phyloP scores from a whole-genome alignment of 2,888 invertebrate species.

The Bombylius major region DNA sequence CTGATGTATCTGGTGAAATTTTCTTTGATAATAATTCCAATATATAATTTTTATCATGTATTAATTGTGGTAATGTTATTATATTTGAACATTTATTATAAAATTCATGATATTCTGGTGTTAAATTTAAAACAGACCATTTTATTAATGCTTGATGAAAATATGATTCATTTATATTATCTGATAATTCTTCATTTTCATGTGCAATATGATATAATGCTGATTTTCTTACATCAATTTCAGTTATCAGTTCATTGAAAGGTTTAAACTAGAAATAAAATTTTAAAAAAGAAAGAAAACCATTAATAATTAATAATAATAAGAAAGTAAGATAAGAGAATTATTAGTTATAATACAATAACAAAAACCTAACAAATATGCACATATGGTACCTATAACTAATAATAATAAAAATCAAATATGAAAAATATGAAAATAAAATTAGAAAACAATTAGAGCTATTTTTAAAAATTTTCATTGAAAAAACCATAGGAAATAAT shows the following conservation, averaged over 20 bases:
- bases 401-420: no score
- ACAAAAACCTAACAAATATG: no score
- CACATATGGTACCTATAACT: no score
- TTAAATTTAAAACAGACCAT: slow-evolving; percentile 81
- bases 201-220: slow-evolving; percentile 75
- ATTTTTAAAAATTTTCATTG: no score
- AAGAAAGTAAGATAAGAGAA: no score
- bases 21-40: slow-evolving; percentile 59
- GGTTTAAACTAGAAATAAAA: slow-evolving; percentile 58
- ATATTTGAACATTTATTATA: slow-evolving; percentile 60
- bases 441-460: no score
- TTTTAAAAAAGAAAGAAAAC: slow-evolving; percentile 11
- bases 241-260: slow-evolving; percentile 74
- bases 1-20: slow-evolving; percentile 58
- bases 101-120: slow-evolving; percentile 67
- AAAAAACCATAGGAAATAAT: no score
- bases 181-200: slow-evolving; percentile 53
- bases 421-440: no score
- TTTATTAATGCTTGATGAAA: slow-evolving; percentile 74
- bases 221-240: slow-evolving; percentile 67
- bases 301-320: no score
- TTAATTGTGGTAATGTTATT: slow-evolving; percentile 70
- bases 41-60: slow-evolving; percentile 68
- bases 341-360: no score
- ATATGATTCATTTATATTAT: slow-evolving; percentile 58